These are phyloP conservation scores for Chrysolina haemoptera DNA, from an alignment of 2,888 invertebrate species.

Conservation along the genomic window DNA sequence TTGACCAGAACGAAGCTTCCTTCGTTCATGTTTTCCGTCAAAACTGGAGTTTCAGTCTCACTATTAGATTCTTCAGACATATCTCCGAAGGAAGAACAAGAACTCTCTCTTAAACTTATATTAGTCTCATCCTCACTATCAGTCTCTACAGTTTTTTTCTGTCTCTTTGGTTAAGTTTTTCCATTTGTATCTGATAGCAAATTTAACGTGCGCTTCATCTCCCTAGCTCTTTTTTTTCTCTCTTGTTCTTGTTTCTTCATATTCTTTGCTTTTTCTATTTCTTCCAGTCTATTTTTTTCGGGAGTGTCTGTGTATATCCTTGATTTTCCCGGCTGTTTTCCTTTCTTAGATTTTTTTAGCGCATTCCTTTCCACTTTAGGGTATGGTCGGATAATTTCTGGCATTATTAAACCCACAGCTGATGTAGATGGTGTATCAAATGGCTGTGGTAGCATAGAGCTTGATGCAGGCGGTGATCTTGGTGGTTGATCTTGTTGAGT, in stretches of 20 bases:
- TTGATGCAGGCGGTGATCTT: too few relatives aligned
- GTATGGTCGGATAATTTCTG: background rate
- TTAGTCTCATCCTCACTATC: background rate
- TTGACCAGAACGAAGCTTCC: too few relatives aligned
- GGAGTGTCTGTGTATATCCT: background rate
- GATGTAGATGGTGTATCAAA: background rate
- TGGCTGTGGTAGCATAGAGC: background rate
- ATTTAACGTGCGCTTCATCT: background rate
- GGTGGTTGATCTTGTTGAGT: too few relatives aligned
- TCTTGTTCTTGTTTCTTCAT: background rate
- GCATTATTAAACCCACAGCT: background rate
- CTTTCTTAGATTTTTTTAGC: background rate
- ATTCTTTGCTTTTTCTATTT: background rate
- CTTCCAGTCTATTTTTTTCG: conserved; percentile 4
- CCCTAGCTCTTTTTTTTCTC: background rate
- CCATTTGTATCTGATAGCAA: too few relatives aligned
- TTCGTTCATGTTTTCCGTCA: too few relatives aligned
- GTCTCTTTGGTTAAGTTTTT: too few relatives aligned
- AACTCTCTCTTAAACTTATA: background rate
- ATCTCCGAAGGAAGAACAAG: background rate
- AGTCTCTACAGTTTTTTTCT: background rate
- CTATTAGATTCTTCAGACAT: too few relatives aligned
- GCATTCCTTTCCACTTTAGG: background rate
- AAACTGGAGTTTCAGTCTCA: too few relatives aligned
- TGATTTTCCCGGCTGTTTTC: background rate